Percentiles rank a stretch among this genome's conserved stretches.
Evolutionary conservation across 2,888 invertebrate genomes (phyloP).

Genomic region (Xylota segnis): DNA sequence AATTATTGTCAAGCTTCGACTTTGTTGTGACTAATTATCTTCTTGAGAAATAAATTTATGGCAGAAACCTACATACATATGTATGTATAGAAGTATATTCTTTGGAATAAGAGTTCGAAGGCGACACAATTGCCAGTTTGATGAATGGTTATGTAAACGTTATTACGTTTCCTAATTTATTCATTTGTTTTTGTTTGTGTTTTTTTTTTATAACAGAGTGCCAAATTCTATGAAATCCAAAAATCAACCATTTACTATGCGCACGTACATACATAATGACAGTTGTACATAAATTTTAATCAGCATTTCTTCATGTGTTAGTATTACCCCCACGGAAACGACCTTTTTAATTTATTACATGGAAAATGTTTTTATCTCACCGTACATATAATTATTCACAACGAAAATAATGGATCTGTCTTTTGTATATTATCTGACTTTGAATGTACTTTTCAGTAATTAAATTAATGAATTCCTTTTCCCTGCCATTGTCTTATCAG

Average conservation of each 20-base stretch:
- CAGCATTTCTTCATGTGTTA: neutral
- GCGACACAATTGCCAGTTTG: neutral
- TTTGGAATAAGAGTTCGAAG: neutral
- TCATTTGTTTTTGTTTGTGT: no score
- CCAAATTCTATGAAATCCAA: neutral
- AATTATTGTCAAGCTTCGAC: neutral
- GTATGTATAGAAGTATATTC: neutral
- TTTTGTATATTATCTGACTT: slow-evolving; percentile 29
- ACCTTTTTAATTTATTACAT: slow-evolving; percentile 23
- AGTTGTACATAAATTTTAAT: slow-evolving; percentile 7
- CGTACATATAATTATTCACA: slow-evolving; percentile 11
- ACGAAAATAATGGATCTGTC: slow-evolving; percentile 28
- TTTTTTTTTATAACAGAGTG: neutral
- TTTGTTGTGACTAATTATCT: neutral
- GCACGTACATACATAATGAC: neutral
- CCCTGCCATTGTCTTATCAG: slow-evolving; percentile 1
- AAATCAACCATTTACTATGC: neutral
- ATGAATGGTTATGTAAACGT: neutral
- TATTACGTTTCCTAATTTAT: neutral
- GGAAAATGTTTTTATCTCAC: slow-evolving; percentile 17
- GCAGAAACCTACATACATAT: neutral
- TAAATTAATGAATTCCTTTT: slow-evolving; percentile 41
- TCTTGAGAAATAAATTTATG: neutral
- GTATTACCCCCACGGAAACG: neutral
- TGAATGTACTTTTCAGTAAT: slow-evolving; percentile 26